Base-by-base conservation (phyloP, 2,797 vertebrate species). In the Pipistrellus pipistrellus region DNA sequence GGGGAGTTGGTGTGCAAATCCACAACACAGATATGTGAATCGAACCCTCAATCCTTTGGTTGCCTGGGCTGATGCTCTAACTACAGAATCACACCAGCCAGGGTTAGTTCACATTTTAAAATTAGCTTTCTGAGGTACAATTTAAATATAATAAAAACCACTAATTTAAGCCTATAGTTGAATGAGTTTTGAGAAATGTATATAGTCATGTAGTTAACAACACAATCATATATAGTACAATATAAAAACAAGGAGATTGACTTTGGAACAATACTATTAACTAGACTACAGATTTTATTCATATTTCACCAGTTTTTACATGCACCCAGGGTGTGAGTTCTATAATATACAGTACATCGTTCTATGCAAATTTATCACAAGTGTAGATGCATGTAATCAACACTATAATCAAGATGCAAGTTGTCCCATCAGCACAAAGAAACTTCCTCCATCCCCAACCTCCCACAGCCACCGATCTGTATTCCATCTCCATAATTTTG, bases 171-270 rank as follows among this genome's bases (percentile, higher is more conserved):
- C 41, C 17, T 35, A 77, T 30, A 59, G 41, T 83, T 77, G n/a
- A 12, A 68, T 77, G 86, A 78, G 38, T 78, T 84, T 93, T 13
- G 15, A 32, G 23, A 89, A 84, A n/a, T 23, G 35, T 68, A 25
- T 75, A 57, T 46, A 14, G 6, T 66, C 51, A 35, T 44, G 6
- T 32, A 55, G 55, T 66, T 46, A 66, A 13, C 46, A 88, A 38
- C 2, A 20, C 20, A 89, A 62, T 59, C 51, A 32, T 41, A 38
- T 88, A 38, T 17, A 8, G 78, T 69, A 41, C 38, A 84, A 62
- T 51, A 71, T 84, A 30, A 84, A 73, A 77, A 77, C 48, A 59
- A 93, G 32, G 62, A 84, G 41, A 62, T 13, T 84, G 48, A 88
- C 78, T 32, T 51, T 15, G 41, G n/a, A 21, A 30, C 4, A 35